Evolutionary conservation across 1,140 invertebrate genomes (phyloP), one percentile per base, ranked within the genome.

Genomic region (Matsumurasca onukii): DNA sequence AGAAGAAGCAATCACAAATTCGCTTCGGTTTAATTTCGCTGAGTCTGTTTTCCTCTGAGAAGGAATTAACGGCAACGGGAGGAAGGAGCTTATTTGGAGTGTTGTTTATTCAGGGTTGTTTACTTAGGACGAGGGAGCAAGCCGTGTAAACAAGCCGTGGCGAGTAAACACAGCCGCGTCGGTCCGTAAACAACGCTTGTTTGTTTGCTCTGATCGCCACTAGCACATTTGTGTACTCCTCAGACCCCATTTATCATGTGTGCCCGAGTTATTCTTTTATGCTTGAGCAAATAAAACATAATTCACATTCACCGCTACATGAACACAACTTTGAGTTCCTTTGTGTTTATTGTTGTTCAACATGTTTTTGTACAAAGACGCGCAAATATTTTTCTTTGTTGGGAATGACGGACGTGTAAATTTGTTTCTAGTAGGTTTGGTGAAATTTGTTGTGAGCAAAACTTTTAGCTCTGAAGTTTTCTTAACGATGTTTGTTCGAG

Each of bases 61-160:
- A 29, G 55, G 55, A 25, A 59, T 59, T 59, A 59, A 59, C 55
- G 55, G 25, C n/a, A n/a, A n/a, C n/a, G n/a, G 34, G 34, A 17
- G 55, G 30, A 59, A 27, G 55, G 30, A 59, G 55, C 55, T 59
- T 59, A 59, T 59, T 59, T 59, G 55, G 55, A 59, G 55, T 59
- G 55, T 59, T 59, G 55, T 59, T 59, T 59, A 59, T 59, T 59
- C 55, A 59, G 55, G 55, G 22, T 59, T 59, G 55, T 59, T 59
- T 59, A 59, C 55, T 59, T 59, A 59, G 55, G 55, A 59, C 55
- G 55, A n/a, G 61, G 24, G 22, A 63, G 27, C 30, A 45, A 45
- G n/a, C 5, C 22, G 49, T 17, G 67, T 68, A 68, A 68, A 68
- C 67, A 68, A 68, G 39, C 55, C 59, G 39, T 49, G 29, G 55